A percentile compares a stretch with the other conserved stretches of the same genome.
phyloP scores from a whole-genome alignment of 2,797 vertebrate genomes.

The Phylloscopus collybita region DNA sequence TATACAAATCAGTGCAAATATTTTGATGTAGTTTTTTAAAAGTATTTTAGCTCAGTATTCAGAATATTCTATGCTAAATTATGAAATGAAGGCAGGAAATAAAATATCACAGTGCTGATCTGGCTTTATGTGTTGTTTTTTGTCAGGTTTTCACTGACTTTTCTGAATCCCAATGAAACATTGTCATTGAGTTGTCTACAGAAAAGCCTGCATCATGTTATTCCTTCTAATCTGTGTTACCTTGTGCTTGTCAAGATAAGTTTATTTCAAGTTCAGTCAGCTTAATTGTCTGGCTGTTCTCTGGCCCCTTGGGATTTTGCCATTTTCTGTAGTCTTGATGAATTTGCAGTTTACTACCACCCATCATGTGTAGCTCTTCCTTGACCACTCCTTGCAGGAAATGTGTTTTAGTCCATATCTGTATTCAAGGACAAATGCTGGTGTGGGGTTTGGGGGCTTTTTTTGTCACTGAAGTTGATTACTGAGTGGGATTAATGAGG shows the following conservation, averaged over 20 bases:
- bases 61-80: neutral
- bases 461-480: neutral
- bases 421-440: neutral
- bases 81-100: neutral
- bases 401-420: neutral
- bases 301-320: neutral
- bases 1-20: neutral
- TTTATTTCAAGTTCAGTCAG: neutral
- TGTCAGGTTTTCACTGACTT: neutral
- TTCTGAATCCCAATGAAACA: neutral
- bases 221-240: constrained; percentile 33
- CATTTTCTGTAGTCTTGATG: neutral
- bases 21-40: neutral
- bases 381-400: neutral
- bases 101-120: neutral
- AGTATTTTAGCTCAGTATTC: neutral
- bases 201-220: neutral
- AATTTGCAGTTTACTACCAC: neutral
- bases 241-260: constrained; percentile 43
- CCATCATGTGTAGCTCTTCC: neutral
- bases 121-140: neutral
- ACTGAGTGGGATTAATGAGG: neutral
- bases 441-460: neutral
- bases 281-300: constrained; percentile 5
- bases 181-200: neutral